phyloP scores from a whole-genome alignment of 2,113 vertebrate species.

The Craseonycteris thonglongyai region DNA sequence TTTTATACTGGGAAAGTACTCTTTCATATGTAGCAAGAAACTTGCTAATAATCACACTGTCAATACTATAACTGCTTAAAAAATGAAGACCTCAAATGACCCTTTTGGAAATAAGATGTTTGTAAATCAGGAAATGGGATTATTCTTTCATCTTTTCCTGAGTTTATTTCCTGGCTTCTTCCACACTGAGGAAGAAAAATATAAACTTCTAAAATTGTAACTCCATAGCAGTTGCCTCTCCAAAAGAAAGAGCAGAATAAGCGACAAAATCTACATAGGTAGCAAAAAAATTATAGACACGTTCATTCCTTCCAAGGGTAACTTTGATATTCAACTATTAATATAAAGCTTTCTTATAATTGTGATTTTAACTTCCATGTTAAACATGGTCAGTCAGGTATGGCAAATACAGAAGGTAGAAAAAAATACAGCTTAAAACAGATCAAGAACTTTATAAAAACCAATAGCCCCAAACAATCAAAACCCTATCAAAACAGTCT shows the following conservation, averaged over 20 bases:
- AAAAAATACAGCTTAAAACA: neutral
- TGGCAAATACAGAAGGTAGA: neutral
- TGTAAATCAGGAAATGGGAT: neutral
- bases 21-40: neutral
- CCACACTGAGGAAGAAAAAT: neutral
- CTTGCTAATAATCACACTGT: neutral
- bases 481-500: neutral
- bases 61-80: neutral
- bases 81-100: neutral
- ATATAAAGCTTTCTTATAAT: neutral
- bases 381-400: neutral
- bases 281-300: neutral
- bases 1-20: neutral
- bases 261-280: neutral
- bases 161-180: neutral
- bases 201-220: constrained; percentile 1
- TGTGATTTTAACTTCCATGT: constrained; percentile 9
- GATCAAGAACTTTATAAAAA: neutral
- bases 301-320: neutral
- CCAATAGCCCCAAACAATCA: neutral
- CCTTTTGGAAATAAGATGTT: neutral
- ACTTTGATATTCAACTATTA: neutral
- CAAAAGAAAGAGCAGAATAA: neutral
- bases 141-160: neutral
- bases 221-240: neutral